Base-by-base conservation (phyloP, 2,113 vertebrate species). In the Alexandromys fortis region DNA sequence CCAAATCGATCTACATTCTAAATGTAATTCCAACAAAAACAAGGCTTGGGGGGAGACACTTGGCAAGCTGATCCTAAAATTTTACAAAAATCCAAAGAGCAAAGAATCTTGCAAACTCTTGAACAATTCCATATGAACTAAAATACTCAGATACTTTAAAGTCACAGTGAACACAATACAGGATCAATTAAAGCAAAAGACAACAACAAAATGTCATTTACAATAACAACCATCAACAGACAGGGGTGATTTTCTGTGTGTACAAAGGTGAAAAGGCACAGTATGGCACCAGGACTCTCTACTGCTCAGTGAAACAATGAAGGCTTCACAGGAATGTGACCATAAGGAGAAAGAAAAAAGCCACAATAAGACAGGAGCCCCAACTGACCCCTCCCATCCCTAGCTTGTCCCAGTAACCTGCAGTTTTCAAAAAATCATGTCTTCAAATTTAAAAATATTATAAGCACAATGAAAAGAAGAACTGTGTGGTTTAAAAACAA, bases 41-140 rank as follows among this genome's bases (percentile, higher is more conserved):
- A 61, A 24, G n/a, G 55, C 9, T 38, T 67, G 68, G 47, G 55
- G 35, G 63, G 26, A 86, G 83, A 94, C 72, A 90, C 3, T 19
- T 58, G 79, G 89, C 49, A 65, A 75, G 16, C 17, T 28, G 35
- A 87, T 42, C 30, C 45, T 90, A 75, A 83, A 93, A 85, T 75
- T 55, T 79, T 68, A 88, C 14, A 63, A 78, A 91, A 90, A 94
- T 70, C 61, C 68, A 85, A 86, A 95, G 61, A 94, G 45, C 33
- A 82, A 90, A 87, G 52, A 72, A 45, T 24, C 70, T 42, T 28
- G 22, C n/a, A 61, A 83, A 45, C 33, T 73, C 75, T 76, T 38
- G 85, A 38, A 86, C 47, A 96, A n/a, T 10, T 75, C 49, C 7
- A 70, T 52, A n/a, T 70, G 49, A 67, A 42, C 28, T 35, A 14